A percentile compares a stretch with the other conserved stretches of the same genome.
phyloP scores from a whole-genome alignment of 2,888 invertebrate species.

The Dicyrtoma fusca region DNA sequence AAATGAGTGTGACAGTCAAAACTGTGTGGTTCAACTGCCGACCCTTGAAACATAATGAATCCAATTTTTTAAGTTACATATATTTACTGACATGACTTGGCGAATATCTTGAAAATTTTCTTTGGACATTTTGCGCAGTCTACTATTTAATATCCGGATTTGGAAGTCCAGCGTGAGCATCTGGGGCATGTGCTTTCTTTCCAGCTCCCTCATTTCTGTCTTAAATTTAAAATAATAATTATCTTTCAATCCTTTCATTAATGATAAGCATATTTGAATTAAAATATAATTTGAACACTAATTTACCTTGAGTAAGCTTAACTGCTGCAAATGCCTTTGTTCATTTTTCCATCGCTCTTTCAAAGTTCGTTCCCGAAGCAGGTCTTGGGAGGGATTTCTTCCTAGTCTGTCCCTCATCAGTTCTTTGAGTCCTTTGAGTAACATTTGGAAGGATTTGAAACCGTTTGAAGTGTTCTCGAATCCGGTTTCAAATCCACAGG shows the following conservation, averaged over 20 bases:
- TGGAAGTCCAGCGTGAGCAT: slow-evolving; percentile 34
- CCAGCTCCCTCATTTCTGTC: slow-evolving; percentile 13
- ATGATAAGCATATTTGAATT: too few relatives aligned
- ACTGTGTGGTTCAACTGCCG: too few relatives aligned
- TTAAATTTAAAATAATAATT: background rate
- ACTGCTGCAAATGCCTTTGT: background rate
- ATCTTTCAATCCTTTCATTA: too few relatives aligned
- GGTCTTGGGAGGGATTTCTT: background rate
- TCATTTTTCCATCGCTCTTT: slow-evolving; percentile 24
- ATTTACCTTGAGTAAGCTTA: slow-evolving; percentile 6
- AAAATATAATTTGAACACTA: too few relatives aligned
- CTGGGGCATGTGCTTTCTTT: slow-evolving; percentile 1
- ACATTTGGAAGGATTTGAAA: background rate
- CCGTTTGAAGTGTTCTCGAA: background rate
- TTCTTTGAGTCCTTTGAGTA: background rate
- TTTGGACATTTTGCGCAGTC: slow-evolving; percentile 25
- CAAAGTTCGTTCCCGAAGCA: background rate
- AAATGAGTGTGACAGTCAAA: too few relatives aligned
- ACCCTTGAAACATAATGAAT: too few relatives aligned
- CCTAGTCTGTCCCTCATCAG: slow-evolving; percentile 10
- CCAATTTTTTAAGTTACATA: too few relatives aligned
- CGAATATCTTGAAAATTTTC: slow-evolving; percentile 20
- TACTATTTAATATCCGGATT: slow-evolving; percentile 18
- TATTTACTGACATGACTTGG: slow-evolving; percentile 15
- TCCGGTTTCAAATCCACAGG: background rate